Evolutionary conservation across 92 coral and sea anemone species (phyloP), one percentile per base, ranked within the genome.

Genomic region (Porites lobata): DNA sequence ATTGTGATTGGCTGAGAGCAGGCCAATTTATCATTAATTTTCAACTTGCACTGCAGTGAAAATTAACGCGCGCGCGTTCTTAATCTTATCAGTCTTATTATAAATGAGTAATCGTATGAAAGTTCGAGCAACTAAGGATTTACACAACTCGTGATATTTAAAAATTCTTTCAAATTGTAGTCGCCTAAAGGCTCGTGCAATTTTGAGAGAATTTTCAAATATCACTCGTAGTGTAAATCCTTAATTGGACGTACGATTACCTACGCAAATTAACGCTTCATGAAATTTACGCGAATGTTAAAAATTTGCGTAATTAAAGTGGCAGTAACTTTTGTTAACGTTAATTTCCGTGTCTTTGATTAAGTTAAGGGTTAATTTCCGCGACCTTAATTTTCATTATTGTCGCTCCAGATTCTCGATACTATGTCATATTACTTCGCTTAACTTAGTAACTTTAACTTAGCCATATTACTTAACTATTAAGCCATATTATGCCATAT

Each of bases 1-100:
- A 65, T 65, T 65, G 69, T 65, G 69, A 65, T 65, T 65, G 69
- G 21, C 69, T 65, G 69, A 65, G 69, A 65, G 69, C 15, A 65
- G 26, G 69, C 69, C 69, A 65, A 65, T 65, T 65, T 65, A 65
- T 65, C 69, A 65, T 65, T 65, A 65, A 65, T 24, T 65, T 65
- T 65, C 21, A 65, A 65, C 21, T 65, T 65, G 0, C 17, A 65
- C 69, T 65, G 69, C 69, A 65, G 69, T 17, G 19, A 7, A 65
- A 65, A 65, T 65, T 18, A 65, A 65, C 69, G 17, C 69, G 69
- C 69, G 69, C 17, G 69, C 69, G 17, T 65, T 65, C 21, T 19
- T 65, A 24, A 65, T 65, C 21, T 10, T 65, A 3, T 24, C 69
- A 65, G 69, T 65, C 69, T 17, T 65, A 24, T 18, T 17, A 65